Evolutionary conservation across 2,797 vertebrate species (phyloP), one percentile per base, ranked within the genome.

Genomic region (Nyctibius grandis): DNA sequence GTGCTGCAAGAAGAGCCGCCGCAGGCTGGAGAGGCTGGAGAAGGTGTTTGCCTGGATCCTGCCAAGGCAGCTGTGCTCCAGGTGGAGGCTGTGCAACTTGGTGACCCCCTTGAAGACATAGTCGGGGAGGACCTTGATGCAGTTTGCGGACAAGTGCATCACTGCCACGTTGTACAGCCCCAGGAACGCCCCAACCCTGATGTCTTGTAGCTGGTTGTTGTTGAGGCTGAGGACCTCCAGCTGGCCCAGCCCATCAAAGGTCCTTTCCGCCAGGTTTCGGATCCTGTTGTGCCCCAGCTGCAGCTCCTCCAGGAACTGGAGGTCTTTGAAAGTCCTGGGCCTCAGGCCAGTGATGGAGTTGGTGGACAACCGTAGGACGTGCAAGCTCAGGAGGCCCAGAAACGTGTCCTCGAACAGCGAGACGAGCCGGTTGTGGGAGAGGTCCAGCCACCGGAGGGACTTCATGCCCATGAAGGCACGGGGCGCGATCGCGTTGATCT

Each of bases 241-340:
- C 94, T 99, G 99, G 33, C 98, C 98, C 51, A 99, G 97, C 42
- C 99, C 99, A 12, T 99, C 98, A 2, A 99, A 99, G 57, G 98
- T 98, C 90, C 97, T 98, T 74, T 99, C 99, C 0, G 96, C 98
- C 59, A 99, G 96, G 83, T 95, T 96, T 63, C 97, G 97, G 65
- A 99, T 98, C 80, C 95, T 98, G 97, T 99, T 99, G 98, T 99
- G 97, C 64, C 98, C 98, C 6, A 99, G 98, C 89, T 98, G 98
- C 64, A 99, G 98, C 93, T 99, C 99, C 89, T 99, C 99, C 77
- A 99, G 97, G 89, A 99, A 99, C 88, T 98, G 99, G n/a, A 99
- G 97, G 78, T 99, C 99, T 36, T 98, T 98, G 96, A 99, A 99
- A 13, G 98, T 99, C 75, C 98, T 98, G 9, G 98, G 98, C 79